A percentile compares a stretch with the other conserved stretches of the same genome.
These are phyloP conservation scores for Operophtera brumata DNA, from an alignment of 2,888 invertebrate genomes.

Conservation along the genomic window DNA sequence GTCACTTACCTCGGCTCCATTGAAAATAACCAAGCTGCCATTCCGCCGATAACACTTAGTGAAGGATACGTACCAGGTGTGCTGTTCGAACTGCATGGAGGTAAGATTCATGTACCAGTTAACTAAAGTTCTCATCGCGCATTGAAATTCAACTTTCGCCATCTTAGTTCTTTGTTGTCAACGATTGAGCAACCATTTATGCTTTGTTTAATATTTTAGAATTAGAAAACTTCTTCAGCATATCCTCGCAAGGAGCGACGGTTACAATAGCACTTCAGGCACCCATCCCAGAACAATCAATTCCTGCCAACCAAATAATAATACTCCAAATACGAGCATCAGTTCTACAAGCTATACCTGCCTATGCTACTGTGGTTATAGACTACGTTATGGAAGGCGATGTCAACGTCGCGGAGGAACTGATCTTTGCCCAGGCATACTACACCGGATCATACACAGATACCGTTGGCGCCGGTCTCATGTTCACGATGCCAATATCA, in stretches of 20 bases:
- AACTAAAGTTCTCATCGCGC: no score
- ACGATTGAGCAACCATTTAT: not conserved
- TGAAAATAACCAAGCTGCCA: constrained; percentile 19
- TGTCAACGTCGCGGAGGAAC: not conserved
- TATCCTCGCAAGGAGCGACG: constrained; percentile 11
- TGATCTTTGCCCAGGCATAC: constrained; percentile 27
- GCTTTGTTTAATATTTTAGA: constrained; percentile 23
- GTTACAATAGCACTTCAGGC: constrained; percentile 20
- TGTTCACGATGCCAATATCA: constrained; percentile 27
- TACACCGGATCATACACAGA: constrained; percentile 37
- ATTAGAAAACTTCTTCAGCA: constrained; percentile 23
- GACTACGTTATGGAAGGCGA: constrained; percentile 5
- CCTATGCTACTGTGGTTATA: constrained; percentile 16
- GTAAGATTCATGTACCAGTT: not conserved
- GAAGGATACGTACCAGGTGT: constrained; percentile 38
- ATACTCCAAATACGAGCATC: constrained; percentile 9
- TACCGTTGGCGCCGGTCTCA: constrained; percentile 23
- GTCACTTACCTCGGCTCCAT: constrained; percentile 37
- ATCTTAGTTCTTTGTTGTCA: no score
- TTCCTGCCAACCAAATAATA: constrained; percentile 11
- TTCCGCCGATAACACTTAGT: constrained; percentile 36
- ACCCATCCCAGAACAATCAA: constrained; percentile 16
- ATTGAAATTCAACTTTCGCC: no score
- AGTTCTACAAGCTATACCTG: constrained; percentile 4
- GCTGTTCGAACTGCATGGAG: constrained; percentile 24